phyloP scores from a whole-genome alignment of 2,113 vertebrate species.

The Tenebrosternarchus preto region DNA sequence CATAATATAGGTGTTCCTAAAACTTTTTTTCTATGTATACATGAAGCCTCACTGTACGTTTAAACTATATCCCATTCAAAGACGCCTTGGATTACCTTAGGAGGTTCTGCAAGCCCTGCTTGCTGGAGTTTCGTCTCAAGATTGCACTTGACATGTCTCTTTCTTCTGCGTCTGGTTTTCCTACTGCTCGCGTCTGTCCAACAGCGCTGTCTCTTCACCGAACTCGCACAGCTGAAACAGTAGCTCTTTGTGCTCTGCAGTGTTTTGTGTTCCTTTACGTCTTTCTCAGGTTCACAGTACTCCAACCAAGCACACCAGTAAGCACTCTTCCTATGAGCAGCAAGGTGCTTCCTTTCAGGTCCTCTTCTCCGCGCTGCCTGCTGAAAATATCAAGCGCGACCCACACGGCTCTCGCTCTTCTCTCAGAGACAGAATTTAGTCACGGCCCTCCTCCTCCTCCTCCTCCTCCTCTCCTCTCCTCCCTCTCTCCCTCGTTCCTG shows the following conservation, averaged over 20 bases:
- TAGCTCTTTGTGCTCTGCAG: conserved; percentile 16
- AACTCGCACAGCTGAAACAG: conserved; percentile 19
- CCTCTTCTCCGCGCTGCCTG: conserved; percentile 67
- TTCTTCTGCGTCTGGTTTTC: conserved; percentile 39
- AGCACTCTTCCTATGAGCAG: conserved; percentile 33
- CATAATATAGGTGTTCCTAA: too few species aligned
- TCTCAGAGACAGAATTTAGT: conserved; percentile 61
- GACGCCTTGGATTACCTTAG: conserved; percentile 77
- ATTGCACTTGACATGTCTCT: conserved; percentile 71
- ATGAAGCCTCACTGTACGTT: neutral
- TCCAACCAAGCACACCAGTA: conserved; percentile 53
- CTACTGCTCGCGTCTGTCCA: neutral
- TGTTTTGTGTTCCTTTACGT: conserved; percentile 45
- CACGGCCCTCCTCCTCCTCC: conserved; percentile 53
- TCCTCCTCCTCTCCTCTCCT: conserved; percentile 43
- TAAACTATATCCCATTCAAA: conserved; percentile 19
- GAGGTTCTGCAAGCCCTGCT: conserved; percentile 82
- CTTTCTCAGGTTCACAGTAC: conserved; percentile 8
- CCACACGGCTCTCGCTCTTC: conserved; percentile 55
- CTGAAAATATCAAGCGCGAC: conserved; percentile 76
- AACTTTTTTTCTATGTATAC: conserved; percentile 9
- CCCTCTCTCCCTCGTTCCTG: conserved; percentile 61
- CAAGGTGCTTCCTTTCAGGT: conserved; percentile 61
- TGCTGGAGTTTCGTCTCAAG: conserved; percentile 82
- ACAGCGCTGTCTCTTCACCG: conserved; percentile 4